A percentile compares a stretch with the other conserved stretches of the same genome.
phyloP scores from a whole-genome alignment of 2,888 invertebrate genomes.

The Epistrophe eligans region DNA sequence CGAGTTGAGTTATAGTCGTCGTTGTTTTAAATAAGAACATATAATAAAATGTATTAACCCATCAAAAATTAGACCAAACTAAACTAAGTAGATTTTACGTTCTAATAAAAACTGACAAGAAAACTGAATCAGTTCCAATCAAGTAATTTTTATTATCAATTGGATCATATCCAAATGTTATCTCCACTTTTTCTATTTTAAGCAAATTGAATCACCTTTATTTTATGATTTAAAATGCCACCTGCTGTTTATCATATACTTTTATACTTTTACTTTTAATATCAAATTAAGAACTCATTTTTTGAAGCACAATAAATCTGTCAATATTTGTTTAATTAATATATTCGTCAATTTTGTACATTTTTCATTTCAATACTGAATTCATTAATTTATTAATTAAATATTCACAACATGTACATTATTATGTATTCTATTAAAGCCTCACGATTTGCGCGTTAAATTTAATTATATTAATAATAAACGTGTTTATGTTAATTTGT shows the following conservation, averaged over 20 bases:
- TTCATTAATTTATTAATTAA: conserved; percentile 17
- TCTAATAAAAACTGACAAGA: background rate
- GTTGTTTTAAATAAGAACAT: too few relatives aligned
- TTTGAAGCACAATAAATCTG: conserved; percentile 6
- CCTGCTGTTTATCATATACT: background rate
- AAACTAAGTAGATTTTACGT: too few relatives aligned
- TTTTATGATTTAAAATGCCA: background rate
- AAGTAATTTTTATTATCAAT: too few relatives aligned
- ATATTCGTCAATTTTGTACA: conserved; percentile 3
- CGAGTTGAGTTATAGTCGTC: too few relatives aligned
- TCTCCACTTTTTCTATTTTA: background rate
- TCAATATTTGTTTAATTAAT: conserved; percentile 9
- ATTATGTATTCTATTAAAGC: conserved; percentile 1
- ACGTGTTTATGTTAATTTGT: conserved; percentile 53
- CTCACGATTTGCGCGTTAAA: conserved; percentile 54
- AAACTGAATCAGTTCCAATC: background rate
- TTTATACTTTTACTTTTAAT: conserved; percentile 1
- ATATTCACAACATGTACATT: conserved; percentile 25
- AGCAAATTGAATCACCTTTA: background rate
- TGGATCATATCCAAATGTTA: too few relatives aligned
- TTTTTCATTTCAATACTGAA: background rate
- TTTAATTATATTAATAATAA: conserved; percentile 40
- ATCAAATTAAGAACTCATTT: conserved; percentile 8
- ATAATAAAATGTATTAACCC: too few relatives aligned
- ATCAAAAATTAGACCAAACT: too few relatives aligned